A percentile compares a stretch with the other conserved stretches of the same genome.
These are phyloP conservation scores for Chamaedrilus cognettii DNA, from an alignment of 2,888 invertebrate species.

Conservation along the genomic window DNA sequence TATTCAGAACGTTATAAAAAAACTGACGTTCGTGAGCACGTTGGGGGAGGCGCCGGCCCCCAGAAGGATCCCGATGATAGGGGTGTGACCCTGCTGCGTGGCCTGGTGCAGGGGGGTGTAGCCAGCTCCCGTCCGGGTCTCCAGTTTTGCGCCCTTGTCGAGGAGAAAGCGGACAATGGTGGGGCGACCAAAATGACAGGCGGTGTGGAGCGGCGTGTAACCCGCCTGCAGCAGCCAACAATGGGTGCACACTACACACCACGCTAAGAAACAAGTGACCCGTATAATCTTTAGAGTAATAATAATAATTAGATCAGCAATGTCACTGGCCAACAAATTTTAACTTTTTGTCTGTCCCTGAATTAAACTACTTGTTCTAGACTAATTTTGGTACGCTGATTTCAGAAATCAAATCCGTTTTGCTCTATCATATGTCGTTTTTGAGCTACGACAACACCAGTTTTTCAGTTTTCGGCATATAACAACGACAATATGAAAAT, in stretches of 20 bases:
- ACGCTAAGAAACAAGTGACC: background rate
- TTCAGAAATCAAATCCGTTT: no score
- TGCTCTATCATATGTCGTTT: no score
- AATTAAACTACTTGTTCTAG: no score
- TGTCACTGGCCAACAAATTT: no score
- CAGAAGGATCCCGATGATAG: slow-evolving; percentile 81
- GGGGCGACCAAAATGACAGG: slow-evolving; percentile 23
- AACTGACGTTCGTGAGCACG: slow-evolving; percentile 61
- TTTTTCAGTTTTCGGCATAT: no score
- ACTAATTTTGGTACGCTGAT: no score
- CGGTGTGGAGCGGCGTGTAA: slow-evolving; percentile 27
- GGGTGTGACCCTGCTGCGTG: slow-evolving; percentile 89
- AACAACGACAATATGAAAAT: no score
- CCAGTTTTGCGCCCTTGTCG: slow-evolving; percentile 7
- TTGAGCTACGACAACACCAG: no score
- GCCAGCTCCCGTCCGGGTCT: slow-evolving; percentile 5
- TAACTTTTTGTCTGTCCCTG: no score
- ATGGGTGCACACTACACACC: background rate
- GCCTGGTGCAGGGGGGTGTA: slow-evolving; percentile 89
- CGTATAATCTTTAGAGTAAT: background rate
- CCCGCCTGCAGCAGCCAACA: slow-evolving; percentile 21
- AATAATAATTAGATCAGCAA: no score
- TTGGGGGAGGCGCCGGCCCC: slow-evolving; percentile 80
- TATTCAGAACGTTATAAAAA: background rate
- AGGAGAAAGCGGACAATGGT: slow-evolving; percentile 25